Conservation (phyloP, 2,888 invertebrate genomes). For the Bibio marci region DNA sequence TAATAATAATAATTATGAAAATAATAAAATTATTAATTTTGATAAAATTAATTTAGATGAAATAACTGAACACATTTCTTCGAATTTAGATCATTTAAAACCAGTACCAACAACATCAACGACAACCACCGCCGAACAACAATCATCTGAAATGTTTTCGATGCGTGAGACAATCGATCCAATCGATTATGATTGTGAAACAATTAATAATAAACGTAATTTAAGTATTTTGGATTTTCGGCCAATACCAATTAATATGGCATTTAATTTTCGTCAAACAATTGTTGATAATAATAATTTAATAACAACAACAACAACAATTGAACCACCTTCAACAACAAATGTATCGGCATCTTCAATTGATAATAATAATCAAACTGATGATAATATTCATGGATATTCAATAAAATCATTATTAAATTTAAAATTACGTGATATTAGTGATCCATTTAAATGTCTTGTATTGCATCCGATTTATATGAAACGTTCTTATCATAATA, state of each 20-base stretch:
- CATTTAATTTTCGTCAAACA: not conserved
- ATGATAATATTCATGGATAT: too few species aligned
- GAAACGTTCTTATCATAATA: slow-evolving; percentile 11
- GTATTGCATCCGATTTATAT: slow-evolving; percentile 24
- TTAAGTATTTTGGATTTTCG: not conserved
- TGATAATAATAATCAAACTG: too few species aligned
- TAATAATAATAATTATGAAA: not conserved
- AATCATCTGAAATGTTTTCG: too few species aligned
- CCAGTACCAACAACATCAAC: too few species aligned
- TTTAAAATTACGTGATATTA: slow-evolving; percentile 2
- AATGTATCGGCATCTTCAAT: too few species aligned
- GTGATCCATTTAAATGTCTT: slow-evolving; percentile 25
- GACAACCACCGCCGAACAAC: too few species aligned
- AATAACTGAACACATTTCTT: not conserved
- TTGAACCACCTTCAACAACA: too few species aligned
- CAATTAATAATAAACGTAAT: too few species aligned
- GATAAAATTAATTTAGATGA: not conserved
- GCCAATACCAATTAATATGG: not conserved
- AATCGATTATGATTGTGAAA: too few species aligned
- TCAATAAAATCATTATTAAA: not conserved
- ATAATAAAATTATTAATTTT: not conserved
- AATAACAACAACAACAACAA: too few species aligned
- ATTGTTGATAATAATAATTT: not conserved
- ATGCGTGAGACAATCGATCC: too few species aligned
- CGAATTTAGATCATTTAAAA: not conserved